phyloP scores from a whole-genome alignment of 2,888 invertebrate genomes.

The Pseudolycoriella hygida region DNA sequence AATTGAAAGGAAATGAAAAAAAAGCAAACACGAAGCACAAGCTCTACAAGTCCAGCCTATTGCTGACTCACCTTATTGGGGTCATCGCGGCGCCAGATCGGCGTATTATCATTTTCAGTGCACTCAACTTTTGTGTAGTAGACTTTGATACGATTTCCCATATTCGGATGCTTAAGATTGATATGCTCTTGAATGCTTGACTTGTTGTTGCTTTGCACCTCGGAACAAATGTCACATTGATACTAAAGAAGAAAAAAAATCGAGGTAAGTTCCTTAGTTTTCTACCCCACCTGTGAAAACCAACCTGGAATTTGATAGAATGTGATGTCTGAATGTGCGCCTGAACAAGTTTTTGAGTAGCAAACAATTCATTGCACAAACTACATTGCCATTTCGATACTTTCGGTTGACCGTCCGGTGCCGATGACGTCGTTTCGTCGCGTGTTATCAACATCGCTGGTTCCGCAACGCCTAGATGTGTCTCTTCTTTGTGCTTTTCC shows the following conservation, averaged over 20 bases:
- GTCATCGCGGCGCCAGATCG: constrained; percentile 41
- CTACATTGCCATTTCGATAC: constrained; percentile 35
- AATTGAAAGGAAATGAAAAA: too few species aligned
- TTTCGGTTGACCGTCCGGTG: constrained; percentile 9
- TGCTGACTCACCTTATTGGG: constrained; percentile 21
- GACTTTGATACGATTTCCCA: constrained; percentile 8
- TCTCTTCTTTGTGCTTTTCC: constrained; percentile 46
- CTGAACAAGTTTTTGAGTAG: constrained; percentile 39
- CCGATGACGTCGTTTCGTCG: neutral
- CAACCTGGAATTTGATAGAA: constrained; percentile 32
- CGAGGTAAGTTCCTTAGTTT: too few species aligned
- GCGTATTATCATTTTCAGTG: constrained; percentile 30
- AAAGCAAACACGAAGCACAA: too few species aligned
- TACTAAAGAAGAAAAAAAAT: too few species aligned
- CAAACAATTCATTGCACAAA: constrained; percentile 41
- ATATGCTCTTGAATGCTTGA: constrained; percentile 42
- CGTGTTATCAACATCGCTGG: constrained; percentile 27
- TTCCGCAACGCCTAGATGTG: constrained; percentile 33
- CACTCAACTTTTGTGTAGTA: neutral
- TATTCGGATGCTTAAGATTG: constrained; percentile 35
- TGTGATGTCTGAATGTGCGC: constrained; percentile 42
- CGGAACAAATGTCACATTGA: constrained; percentile 47
- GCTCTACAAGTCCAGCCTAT: too few species aligned
- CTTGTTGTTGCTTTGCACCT: constrained; percentile 34
- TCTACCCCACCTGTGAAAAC: too few species aligned